Evolutionary conservation across 1,140 invertebrate genomes (phyloP).

Genomic region (Drosophila ercepeae): DNA sequence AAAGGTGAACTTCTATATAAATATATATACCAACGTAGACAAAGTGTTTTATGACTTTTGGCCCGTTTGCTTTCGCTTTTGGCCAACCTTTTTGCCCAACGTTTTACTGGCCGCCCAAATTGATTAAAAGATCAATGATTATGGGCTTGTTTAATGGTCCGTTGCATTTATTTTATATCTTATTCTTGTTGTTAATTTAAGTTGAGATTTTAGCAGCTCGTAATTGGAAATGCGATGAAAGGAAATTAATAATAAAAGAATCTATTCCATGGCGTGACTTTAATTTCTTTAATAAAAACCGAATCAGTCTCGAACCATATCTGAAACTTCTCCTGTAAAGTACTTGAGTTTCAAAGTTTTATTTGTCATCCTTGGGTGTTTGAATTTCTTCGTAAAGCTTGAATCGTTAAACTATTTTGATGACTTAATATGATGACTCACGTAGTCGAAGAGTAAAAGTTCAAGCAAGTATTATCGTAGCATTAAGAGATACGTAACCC

Average conservation of each 20-base stretch:
- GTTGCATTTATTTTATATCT: slow-evolving; percentile 67
- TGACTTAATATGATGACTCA: slow-evolving; percentile 29
- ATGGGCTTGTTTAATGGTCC: slow-evolving; percentile 73
- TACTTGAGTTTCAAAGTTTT: neutral
- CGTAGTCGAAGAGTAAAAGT: slow-evolving; percentile 32
- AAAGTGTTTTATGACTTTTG: slow-evolving; percentile 70
- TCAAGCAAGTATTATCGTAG: slow-evolving; percentile 32
- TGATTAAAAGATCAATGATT: slow-evolving; percentile 82
- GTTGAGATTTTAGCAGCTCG: slow-evolving; percentile 42
- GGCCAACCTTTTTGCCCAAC: slow-evolving; percentile 7
- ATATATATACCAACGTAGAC: slow-evolving; percentile 22
- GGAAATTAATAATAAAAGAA: slow-evolving; percentile 12
- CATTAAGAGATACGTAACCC: slow-evolving; percentile 33
- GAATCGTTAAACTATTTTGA: slow-evolving; percentile 9
- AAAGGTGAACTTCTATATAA: slow-evolving; percentile 55
- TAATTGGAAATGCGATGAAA: slow-evolving; percentile 5
- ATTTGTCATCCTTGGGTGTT: neutral
- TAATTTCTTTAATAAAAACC: too few relatives aligned
- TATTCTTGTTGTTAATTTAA: slow-evolving; percentile 25
- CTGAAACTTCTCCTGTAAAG: neutral
- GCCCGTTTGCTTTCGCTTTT: slow-evolving; percentile 25
- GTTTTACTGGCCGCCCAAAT: slow-evolving; percentile 68
- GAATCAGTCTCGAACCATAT: neutral
- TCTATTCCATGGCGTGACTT: neutral
- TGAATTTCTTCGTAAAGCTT: neutral